Conservation (phyloP, 1,140 invertebrate genomes). For the Platorchestia sp. region DNA sequence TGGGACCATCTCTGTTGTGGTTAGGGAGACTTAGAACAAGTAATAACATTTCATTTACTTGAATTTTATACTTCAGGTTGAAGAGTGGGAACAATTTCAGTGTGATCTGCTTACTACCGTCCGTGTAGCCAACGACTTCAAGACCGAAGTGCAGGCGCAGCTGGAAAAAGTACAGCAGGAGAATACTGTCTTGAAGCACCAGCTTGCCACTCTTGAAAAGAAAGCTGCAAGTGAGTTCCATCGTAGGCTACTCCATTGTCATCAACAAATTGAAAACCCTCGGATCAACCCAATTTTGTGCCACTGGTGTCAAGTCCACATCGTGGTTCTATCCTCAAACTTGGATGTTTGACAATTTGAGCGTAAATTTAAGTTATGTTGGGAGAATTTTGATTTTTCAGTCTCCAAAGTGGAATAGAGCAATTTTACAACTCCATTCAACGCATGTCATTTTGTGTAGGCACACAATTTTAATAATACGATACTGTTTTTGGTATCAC, state of each 20-base stretch:
- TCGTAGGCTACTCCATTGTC: background rate
- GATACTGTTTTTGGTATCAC: background rate
- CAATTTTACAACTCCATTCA: no score
- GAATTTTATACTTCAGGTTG: no score
- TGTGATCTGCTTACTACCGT: conserved; percentile 92
- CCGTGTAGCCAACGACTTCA: conserved; percentile 94
- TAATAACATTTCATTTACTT: no score
- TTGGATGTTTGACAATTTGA: background rate
- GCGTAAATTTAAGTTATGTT: background rate
- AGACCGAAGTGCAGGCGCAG: conserved; percentile 84
- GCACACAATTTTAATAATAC: no score
- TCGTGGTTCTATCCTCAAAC: background rate
- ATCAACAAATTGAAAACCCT: background rate
- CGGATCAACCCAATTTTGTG: background rate
- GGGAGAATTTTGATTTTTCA: no score
- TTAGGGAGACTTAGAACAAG: no score
- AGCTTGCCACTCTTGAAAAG: conserved; percentile 26
- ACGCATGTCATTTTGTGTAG: no score
- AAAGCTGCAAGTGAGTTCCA: conserved; percentile 39
- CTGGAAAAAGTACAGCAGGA: conserved; percentile 85
- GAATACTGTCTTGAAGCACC: conserved; percentile 80
- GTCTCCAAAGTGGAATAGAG: no score
- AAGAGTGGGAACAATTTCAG: conserved; percentile 95
- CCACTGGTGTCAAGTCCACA: no score
- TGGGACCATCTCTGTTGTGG: no score